A percentile compares a stretch with the other conserved stretches of the same genome.
Conservation (phyloP, 2,113 vertebrate genomes). For the Chionodraco myersi region DNA sequence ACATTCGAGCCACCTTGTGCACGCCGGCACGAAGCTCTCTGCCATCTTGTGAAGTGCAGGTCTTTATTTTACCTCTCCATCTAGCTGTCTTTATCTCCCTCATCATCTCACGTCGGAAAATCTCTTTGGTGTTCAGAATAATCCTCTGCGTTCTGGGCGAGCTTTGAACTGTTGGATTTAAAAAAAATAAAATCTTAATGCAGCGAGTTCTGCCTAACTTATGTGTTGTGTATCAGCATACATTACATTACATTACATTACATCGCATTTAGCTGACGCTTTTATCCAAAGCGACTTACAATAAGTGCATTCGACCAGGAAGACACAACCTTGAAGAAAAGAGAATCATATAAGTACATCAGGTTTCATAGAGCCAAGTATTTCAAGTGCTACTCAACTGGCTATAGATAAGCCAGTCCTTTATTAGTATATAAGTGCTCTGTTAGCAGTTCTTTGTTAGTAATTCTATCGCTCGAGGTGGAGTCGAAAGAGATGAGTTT, state of each 20-base stretch:
- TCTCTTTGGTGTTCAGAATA: conserved; percentile 51
- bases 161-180: conserved; percentile 30
- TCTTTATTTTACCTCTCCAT: conserved; percentile 62
- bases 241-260: not conserved
- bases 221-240: conserved; percentile 44
- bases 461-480: too few relatives aligned
- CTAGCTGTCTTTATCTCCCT: conserved; percentile 48
- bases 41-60: conserved; percentile 65
- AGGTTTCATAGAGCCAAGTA: too few relatives aligned
- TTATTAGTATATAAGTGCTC: too few relatives aligned
- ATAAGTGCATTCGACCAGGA: too few relatives aligned
- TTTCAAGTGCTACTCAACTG: too few relatives aligned
- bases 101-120: conserved; percentile 50
- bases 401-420: too few relatives aligned
- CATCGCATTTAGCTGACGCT: too few relatives aligned
- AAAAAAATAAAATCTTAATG: not conserved
- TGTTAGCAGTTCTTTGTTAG: too few relatives aligned
- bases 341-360: too few relatives aligned
- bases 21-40: conserved; percentile 41
- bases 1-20: conserved; percentile 55
- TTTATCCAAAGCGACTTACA: too few relatives aligned
- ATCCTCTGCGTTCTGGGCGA: conserved; percentile 33
- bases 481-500: too few relatives aligned
- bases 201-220: conserved; percentile 48
- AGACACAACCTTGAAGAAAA: too few relatives aligned